Percentiles rank a stretch among this genome's conserved stretches.
phyloP scores from a whole-genome alignment of 2,797 vertebrate species.

The Cynopterus sphinx region DNA sequence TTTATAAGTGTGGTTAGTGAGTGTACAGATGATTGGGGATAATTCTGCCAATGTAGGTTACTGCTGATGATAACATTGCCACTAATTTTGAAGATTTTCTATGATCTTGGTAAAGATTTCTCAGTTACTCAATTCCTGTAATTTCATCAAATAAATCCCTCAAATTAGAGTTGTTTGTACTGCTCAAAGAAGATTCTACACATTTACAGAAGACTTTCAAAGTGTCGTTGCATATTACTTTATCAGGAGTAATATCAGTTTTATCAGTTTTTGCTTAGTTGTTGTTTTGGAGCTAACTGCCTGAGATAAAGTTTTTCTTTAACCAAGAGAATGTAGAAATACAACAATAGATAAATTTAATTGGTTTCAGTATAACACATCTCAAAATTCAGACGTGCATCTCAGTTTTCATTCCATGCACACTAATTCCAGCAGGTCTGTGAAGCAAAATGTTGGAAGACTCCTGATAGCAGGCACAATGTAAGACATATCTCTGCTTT shows the following conservation, averaged over 20 bases:
- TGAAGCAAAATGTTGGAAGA: background rate
- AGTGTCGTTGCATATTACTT: background rate
- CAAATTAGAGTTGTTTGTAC: background rate
- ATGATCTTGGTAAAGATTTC: background rate
- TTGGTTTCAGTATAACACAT: background rate
- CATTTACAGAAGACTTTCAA: background rate
- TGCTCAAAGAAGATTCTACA: background rate
- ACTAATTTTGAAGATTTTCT: background rate
- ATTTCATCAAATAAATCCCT: background rate
- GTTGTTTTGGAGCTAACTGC: background rate
- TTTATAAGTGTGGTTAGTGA: background rate
- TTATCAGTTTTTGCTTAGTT: background rate
- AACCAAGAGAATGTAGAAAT: background rate
- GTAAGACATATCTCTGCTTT: background rate
- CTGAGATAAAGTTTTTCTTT: background rate
- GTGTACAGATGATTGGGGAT: background rate
- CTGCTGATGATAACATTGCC: background rate
- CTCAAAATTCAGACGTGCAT: background rate
- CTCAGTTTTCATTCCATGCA: background rate
- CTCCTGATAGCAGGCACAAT: background rate
- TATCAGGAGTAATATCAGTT: background rate
- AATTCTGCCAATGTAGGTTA: background rate
- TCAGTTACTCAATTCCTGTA: background rate
- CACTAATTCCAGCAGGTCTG: background rate
- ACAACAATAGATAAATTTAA: background rate